Base-by-base conservation (phyloP, 2,113 vertebrate species). In the Mastomys natalensis region DNA sequence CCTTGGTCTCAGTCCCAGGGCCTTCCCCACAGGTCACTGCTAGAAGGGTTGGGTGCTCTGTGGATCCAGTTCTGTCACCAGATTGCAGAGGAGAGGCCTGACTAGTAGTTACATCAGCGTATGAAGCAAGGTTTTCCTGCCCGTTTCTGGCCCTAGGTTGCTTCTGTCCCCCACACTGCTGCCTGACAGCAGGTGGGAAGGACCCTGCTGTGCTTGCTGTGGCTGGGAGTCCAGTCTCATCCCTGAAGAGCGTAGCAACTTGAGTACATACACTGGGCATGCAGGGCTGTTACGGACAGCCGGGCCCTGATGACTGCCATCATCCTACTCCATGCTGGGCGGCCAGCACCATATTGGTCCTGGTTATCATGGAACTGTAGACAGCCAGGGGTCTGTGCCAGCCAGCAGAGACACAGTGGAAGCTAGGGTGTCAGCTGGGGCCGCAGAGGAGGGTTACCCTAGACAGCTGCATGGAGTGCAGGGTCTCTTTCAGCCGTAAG, bases 81-180 rank as follows among this genome's bases (percentile, higher is more conserved):
- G 78, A 3, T 37, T 58, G 37, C 78, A n/a, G 5, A 58, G 37
- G 11, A 34, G 62, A 21, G 29, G 37, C 37, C 12, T 7, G 24
- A 48, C 1, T 6, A 21, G 19, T 37, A 51, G 29, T 34, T 15
- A 0, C 8, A 2, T 2, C 51, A 19, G 51, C 43, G 0, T 17
- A 5, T 6, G 48, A 15, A 55, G 7, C 31, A 22, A 22, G 31
- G 22, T 24, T 19, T 29, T 37, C 2, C n/a, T 68, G 34, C 13
- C 13, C 31, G 17, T 17, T 21, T 45, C 31, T 86, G n/a, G 72
- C n/a, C 45, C 60, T n/a, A 40, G 21, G 53, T 60, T 24, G 0
- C n/a, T 58, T 82, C 13, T 60, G 53, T 82, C 37, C 21, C 53
- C 37, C 55, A 7, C 37, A 24, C 37, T 3, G 53, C 53, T 58